A percentile compares a stretch with the other conserved stretches of the same genome.
Conservation (phyloP, 1,140 invertebrate species). For the Diorhabda sublineata region DNA sequence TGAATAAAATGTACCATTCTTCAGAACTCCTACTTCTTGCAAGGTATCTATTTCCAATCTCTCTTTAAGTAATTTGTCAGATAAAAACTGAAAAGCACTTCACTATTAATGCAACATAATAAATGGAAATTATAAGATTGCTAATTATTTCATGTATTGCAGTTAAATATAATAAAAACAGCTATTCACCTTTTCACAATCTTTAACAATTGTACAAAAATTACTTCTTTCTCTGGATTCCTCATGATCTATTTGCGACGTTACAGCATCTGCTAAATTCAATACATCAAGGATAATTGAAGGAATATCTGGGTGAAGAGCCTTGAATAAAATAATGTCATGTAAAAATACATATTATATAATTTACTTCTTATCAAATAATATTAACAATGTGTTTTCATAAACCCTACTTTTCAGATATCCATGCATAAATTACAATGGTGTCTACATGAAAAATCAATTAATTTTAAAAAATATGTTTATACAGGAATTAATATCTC, state of each 20-base stretch:
- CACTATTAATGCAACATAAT: conserved; percentile 1
- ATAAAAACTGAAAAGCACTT: conserved; percentile 60
- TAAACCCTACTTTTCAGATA: too few relatives aligned
- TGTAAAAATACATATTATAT: background rate
- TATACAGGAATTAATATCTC: too few relatives aligned
- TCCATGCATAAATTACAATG: too few relatives aligned
- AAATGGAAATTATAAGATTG: too few relatives aligned
- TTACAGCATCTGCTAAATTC: conserved; percentile 71
- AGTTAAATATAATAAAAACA: too few relatives aligned
- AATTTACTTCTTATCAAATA: too few relatives aligned
- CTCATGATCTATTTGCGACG: conserved; percentile 54
- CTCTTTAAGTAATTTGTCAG: conserved; percentile 85
- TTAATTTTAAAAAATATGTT: too few relatives aligned
- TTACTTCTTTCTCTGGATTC: conserved; percentile 63
- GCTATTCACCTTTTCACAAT: conserved; percentile 62
- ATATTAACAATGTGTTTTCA: too few relatives aligned
- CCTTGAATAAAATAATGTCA: conserved; percentile 46
- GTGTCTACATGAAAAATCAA: too few relatives aligned
- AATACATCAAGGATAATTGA: conserved; percentile 75
- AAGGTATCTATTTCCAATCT: conserved; percentile 89
- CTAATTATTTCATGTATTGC: too few relatives aligned
- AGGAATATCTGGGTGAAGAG: conserved; percentile 69
- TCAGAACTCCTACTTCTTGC: conserved; percentile 87
- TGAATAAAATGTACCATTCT: conserved; percentile 86
- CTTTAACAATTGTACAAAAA: conserved; percentile 74